Evolutionary conservation across 2,888 invertebrate genomes (phyloP).

Genomic region (Sepiola atlantica): DNA sequence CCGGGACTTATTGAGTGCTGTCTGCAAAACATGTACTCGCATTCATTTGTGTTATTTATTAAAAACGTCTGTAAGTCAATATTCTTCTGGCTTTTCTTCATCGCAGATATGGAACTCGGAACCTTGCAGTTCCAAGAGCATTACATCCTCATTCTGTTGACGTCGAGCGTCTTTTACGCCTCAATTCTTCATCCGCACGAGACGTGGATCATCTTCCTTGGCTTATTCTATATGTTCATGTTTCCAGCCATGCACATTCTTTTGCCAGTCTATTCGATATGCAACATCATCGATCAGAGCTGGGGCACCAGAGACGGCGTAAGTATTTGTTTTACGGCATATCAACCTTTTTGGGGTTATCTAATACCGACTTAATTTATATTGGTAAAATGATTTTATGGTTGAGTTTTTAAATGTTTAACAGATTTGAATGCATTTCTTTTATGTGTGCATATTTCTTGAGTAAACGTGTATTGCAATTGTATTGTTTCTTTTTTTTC

Average conservation of each 20-base stretch:
- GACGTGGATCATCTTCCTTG: conserved; percentile 58
- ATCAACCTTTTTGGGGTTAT: too few relatives aligned
- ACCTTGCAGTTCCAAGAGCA: conserved; percentile 61
- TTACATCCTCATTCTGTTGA: conserved; percentile 61
- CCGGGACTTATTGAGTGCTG: too few relatives aligned
- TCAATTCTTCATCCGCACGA: conserved; percentile 60
- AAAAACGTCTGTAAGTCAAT: neutral
- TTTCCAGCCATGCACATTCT: conserved; percentile 66
- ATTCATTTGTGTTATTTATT: too few relatives aligned
- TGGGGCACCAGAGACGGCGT: conserved; percentile 65
- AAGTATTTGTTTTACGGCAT: conserved; percentile 48
- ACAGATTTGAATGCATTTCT: too few relatives aligned
- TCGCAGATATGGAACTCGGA: conserved; percentile 55
- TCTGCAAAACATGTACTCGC: too few relatives aligned
- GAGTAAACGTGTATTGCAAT: too few relatives aligned
- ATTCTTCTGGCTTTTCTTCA: neutral
- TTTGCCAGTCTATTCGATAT: conserved; percentile 63
- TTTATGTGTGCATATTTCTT: too few relatives aligned
- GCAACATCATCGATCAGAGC: conserved; percentile 65
- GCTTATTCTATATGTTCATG: conserved; percentile 61
- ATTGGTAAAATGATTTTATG: too few relatives aligned
- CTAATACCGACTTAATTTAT: too few relatives aligned
- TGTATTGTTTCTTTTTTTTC: too few relatives aligned
- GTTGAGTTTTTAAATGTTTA: too few relatives aligned
- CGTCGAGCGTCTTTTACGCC: conserved; percentile 60